Base-by-base conservation (phyloP, 2,797 vertebrate genomes). In the Tenualosa ilisha region DNA sequence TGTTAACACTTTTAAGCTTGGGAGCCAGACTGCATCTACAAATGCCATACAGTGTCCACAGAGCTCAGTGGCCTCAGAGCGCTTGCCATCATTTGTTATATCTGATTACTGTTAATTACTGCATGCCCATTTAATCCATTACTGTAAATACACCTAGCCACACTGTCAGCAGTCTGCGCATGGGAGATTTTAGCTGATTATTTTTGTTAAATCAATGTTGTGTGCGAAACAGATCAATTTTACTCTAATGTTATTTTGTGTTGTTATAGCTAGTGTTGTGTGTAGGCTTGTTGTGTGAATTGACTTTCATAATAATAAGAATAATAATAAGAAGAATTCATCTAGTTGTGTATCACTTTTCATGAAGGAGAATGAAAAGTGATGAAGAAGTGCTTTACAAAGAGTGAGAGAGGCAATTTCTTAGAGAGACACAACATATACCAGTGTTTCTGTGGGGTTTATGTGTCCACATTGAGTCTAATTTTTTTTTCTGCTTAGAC, bases 71-170 rank as follows among this genome's bases (percentile, higher is more conserved):
- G 85, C 84, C 85, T 54, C 40, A 8, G 75, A 24, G 72, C 68
- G 43, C 54, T 85, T 56, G 49, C 81, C 46, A 86, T 84, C n/a
- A 81, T 85, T 85, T 81, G 83, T 86, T 81, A 86, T 56, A 83
- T 83, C 84, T 86, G 84, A 84, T 86, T 84, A 87, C 84, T 85
- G 81, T 84, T 84, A 84, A 82, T 89, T 79, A 87, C 87, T 84
- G 82, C 72, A 51, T 86, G 40, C 51, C 83, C 81, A 86, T 86
- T 79, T 86, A 89, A 89, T 85, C 46, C 65, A 87, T 84, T 63
- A 46, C 81, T 81, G 84, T 56, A 68, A 81, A 68, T 51, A 83
- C 84, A 51, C n/a, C 82, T 87, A 84, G 84, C 84, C 83, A 63
- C 81, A 86, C 83, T 81, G 65, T 87, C 82, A 85, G 43, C 51